Percentiles rank a stretch among this genome's conserved stretches.
These are phyloP conservation scores for Zosterops pallidus DNA, from an alignment of 2,113 vertebrate genomes.

Conservation along the genomic window DNA sequence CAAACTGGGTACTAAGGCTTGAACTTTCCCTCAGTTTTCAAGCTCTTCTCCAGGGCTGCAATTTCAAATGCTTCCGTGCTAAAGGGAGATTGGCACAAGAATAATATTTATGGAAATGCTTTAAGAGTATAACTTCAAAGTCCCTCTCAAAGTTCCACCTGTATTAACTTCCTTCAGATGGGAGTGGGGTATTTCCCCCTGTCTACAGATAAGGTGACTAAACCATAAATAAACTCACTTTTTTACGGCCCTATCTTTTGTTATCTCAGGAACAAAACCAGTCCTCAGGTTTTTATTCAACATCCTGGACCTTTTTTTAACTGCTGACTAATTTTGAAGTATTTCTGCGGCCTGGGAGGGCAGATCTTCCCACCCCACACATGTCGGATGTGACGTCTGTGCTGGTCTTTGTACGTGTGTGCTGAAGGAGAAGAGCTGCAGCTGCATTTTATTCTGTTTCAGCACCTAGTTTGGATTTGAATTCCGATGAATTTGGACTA, in stretches of 20 bases:
- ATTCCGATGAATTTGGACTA: slow-evolving; percentile 14
- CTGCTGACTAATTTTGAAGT: not conserved
- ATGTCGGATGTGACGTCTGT: not conserved
- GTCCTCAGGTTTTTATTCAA: not conserved
- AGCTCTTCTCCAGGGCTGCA: not conserved
- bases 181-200: not conserved
- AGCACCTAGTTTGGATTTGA: slow-evolving; percentile 48
- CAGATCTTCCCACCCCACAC: not conserved
- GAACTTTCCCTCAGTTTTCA: not conserved
- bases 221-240: not conserved
- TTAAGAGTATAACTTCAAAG: not conserved
- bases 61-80: not conserved
- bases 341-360: not conserved
- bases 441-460: slow-evolving; percentile 13
- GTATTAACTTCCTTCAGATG: not conserved
- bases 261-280: not conserved
- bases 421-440: not conserved
- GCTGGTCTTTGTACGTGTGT: not conserved
- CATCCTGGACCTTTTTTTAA: not conserved
- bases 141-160: not conserved
- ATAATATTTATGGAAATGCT: not conserved
- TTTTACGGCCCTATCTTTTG: fast-evolving
- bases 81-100: not conserved
- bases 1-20: not conserved
- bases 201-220: not conserved